Evolutionary conservation across 2,113 vertebrate species (phyloP), one percentile per base, ranked within the genome.

Genomic region (Sorex fumeus): DNA sequence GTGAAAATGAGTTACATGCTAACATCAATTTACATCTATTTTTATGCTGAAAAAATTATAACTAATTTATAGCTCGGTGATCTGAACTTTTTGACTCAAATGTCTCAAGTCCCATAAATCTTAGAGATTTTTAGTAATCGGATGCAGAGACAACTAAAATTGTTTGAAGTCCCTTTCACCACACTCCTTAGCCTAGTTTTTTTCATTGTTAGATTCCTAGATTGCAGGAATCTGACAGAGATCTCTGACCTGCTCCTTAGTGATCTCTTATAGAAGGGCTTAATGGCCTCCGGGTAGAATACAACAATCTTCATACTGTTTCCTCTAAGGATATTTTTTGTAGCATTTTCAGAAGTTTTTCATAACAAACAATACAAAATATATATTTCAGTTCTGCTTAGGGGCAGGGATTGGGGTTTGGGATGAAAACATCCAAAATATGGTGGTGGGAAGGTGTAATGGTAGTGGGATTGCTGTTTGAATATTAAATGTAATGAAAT

Each of bases 11-110:
- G 25, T 75, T 76, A 64, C 10, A 74, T 60, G 77, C 67, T 40
- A 40, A 40, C 40, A 40, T 40, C 40, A 7, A 40, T 40, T 40
- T 96, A 43, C 43, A 53, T 70, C 19, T 57, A 57, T 69, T 80
- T 15, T 9, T 74, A n/a, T 4, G 69, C 47, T 53, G 21, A 94
- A 28, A 66, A 36, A 36, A 84, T 70, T 40, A 77, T 80, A 70
- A 28, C 87, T 36, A 4, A 47, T 77, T 91, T 89, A 64, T 93
- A 2, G 78, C 72, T 78, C 83, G 57, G 50, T 64, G 27, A n/a
- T 71, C 76, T 86, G 77, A 69, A 53, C 10, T 23, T 90, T 57
- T 87, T 74, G 74, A 69, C 30, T 84, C 34, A 15, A 91, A 36
- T 9, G 16, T 92, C 23, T 11, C 67, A n/a, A n/a, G 13, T 32